Evolutionary conservation across 2,888 invertebrate genomes (phyloP), one percentile per base, ranked within the genome.

Genomic region (Leistus spinibarbis): DNA sequence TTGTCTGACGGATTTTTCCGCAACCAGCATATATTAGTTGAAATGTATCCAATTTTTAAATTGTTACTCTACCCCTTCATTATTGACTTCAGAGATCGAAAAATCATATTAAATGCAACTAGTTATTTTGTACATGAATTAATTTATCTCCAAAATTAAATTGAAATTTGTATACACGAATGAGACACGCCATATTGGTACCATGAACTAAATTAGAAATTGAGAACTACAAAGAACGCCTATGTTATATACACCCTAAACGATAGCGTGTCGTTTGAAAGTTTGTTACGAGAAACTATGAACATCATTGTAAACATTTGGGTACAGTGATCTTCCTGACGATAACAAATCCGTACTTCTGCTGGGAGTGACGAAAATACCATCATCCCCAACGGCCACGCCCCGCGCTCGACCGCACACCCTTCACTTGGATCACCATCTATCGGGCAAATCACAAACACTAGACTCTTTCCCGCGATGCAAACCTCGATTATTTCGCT

Each of bases 271-370:
- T 60, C 22, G 19, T 20, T 20, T 22, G 22, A 60, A 60, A 60
- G 20, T 60, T 60, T 60, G 60, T 60, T 60, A 60, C 40, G 40
- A 40, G 40, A 40, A 40, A 40, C 40, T 40, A 40, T 60, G 22
- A 60, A 60, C 19, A 19, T 60, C 76, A 23, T 69, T 69, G 73
- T 78, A 64, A 64, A 64, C 17, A 64, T 64, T 64, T 64, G 77
- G 69, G 77, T 87, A 65, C 88, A 90, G 90, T 82, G 90, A 90
- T 81, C 87, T 90, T 76, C 90, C 90, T 23, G 90, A 90, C 82
- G 90, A 90, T 80, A 88, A 88, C 81, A 88, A 89, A 78, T 88
- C 90, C 69, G 90, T 90, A 67, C 87, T 90, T 76, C 88, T 90
- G 68, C 83, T 90, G 82, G 90, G 90, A 77, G 90, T 90, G 77